Conservation (phyloP, 1,140 invertebrate genomes). For the Saccostrea glomerata region DNA sequence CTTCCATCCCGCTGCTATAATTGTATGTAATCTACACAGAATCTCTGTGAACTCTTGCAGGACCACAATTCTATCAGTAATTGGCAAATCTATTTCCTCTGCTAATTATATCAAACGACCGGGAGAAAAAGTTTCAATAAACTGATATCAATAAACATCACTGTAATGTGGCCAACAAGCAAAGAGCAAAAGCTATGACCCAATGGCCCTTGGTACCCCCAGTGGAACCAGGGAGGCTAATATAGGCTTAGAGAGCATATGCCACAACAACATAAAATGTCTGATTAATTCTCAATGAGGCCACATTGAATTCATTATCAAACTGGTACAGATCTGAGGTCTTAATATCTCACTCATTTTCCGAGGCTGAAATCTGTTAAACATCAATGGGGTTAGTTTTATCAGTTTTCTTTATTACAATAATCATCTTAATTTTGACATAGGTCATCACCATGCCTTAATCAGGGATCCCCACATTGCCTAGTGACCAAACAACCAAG, state of each 20-base stretch:
- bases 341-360: conserved; percentile 1
- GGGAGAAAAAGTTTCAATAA: conserved; percentile 22
- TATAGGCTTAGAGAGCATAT: conserved; percentile 27
- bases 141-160: conserved; percentile 29
- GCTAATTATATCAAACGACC: conserved; percentile 27
- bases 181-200: conserved; percentile 7
- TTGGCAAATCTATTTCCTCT: conserved; percentile 32
- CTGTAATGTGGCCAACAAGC: conserved; percentile 18
- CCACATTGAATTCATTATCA: conserved; percentile 25
- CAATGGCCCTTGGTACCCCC: not conserved
- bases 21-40: conserved; percentile 15
- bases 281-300: conserved; percentile 9
- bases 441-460: not conserved
- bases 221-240: not conserved
- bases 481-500: not conserved
- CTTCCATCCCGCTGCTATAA: not conserved
- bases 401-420: conserved; percentile 24
- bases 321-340: not conserved
- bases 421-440: not conserved
- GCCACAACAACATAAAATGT: conserved; percentile 35
- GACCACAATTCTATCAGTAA: conserved; percentile 19
- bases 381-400: not conserved
- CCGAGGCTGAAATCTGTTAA: not conserved
- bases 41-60: conserved; percentile 21
- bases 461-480: not conserved